Evolutionary conservation across 2,113 vertebrate genomes (phyloP), one percentile per base, ranked within the genome.

Genomic region (Semicossyphus pulcher): DNA sequence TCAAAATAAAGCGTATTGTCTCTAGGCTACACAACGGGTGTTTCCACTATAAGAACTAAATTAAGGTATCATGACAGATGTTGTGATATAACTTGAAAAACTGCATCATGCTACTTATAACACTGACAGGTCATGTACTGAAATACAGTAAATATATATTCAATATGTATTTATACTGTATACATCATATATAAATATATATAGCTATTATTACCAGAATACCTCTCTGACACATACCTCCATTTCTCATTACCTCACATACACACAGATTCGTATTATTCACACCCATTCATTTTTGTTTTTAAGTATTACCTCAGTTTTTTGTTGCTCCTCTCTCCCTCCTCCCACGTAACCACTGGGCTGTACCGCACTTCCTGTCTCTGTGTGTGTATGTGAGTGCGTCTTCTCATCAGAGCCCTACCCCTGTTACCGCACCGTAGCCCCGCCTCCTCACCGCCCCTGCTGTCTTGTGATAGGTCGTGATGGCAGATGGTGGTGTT

Each of bases 211-310:
- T 34, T 48, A 36, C 53, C 72, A 64, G 71, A 74, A 74, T 86
- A 85, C 76, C 78, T 89, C 78, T 76, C 52, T 54, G 18, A 72
- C 60, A 80, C 67, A 52, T 76, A 90, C 86, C 87, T 88, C 53
- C 58, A 79, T 28, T 69, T 67, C 51, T 74, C 36, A 67, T 82
- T 86, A 89, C 83, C 83, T 87, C 89, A 60, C 65, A 44, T 60
- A 56, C 72, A 66, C 41, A 29, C 39, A 69, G 21, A n/a, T n/a
- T n/a, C n/a, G 16, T 1, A 23, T 36, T 18, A 36, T 31, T 65
- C 66, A 59, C 39, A 62, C 42, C 12, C 54, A 28, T 32, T 34
- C 58, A 48, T 29, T 51, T 70, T 9, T 72, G 36, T 45, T 54
- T 52, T 18, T 0, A 62, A 53, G 28, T 45, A 58, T 87, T 84